Conservation (phyloP, 2,113 vertebrate genomes). For the Cryptotis parvus region DNA sequence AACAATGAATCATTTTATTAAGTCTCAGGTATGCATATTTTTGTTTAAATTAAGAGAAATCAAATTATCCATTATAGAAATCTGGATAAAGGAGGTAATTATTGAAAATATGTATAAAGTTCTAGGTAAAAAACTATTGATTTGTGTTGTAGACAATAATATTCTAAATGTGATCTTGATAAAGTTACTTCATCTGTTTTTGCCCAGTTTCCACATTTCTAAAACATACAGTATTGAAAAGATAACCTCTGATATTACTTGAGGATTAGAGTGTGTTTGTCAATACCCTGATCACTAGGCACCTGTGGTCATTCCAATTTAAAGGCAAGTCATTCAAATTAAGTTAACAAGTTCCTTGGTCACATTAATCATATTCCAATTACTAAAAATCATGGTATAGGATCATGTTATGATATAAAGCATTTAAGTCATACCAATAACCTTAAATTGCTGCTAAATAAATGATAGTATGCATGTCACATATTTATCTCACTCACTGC, state of each 20-base stretch:
- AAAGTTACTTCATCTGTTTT: not conserved
- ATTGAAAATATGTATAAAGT: not conserved
- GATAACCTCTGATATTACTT: not conserved
- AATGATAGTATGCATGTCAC: not conserved
- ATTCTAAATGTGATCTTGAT: not conserved
- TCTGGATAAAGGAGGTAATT: not conserved
- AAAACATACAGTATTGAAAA: slow-evolving; percentile 24
- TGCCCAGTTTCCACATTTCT: slow-evolving; percentile 34
- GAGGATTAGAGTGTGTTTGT: not conserved
- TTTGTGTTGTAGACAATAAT: not conserved
- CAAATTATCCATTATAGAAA: not conserved
- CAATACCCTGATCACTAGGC: not conserved
- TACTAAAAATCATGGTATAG: not conserved
- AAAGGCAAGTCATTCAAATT: not conserved
- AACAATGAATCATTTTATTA: slow-evolving; percentile 2
- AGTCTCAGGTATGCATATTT: not conserved
- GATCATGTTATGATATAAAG: not conserved
- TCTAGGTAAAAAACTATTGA: not conserved
- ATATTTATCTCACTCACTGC: not conserved
- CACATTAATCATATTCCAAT: not conserved
- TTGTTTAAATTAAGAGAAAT: slow-evolving; percentile 16
- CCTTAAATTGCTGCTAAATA: not conserved
- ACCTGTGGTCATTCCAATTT: not conserved
- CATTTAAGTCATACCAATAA: not conserved
- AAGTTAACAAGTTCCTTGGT: not conserved